A percentile compares a stretch with the other conserved stretches of the same genome.
Evolutionary conservation across 92 coral and sea anemone species (phyloP).

Genomic region (Palythoa grandis): DNA sequence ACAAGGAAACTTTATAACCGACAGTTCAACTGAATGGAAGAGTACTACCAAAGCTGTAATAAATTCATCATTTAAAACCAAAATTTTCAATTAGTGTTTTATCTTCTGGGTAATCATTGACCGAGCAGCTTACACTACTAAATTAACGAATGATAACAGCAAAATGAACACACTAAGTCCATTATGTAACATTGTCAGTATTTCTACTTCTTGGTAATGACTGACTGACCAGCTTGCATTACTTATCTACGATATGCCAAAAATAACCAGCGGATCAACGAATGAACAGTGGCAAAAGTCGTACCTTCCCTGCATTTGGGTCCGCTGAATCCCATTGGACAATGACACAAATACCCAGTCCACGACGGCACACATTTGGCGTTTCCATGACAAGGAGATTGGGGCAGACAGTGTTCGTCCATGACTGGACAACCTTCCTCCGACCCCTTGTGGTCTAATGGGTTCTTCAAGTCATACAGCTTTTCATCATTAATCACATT

Average conservation of each 20-base stretch:
- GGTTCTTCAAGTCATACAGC: constrained; percentile 77
- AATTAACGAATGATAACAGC: too few relatives aligned
- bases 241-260: not conserved
- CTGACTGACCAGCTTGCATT: too few relatives aligned
- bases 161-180: too few relatives aligned
- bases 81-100: too few relatives aligned
- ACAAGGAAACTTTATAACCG: too few relatives aligned
- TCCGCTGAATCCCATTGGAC: constrained; percentile 57
- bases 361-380: constrained; percentile 84
- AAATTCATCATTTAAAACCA: too few relatives aligned
- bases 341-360: constrained; percentile 76
- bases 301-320: constrained; percentile 3
- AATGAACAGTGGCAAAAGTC: not conserved
- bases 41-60: too few relatives aligned
- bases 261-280: not conserved
- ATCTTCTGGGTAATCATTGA: too few relatives aligned
- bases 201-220: too few relatives aligned
- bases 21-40: too few relatives aligned
- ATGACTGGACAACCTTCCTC: constrained; percentile 83
- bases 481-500: constrained; percentile 77
- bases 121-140: too few relatives aligned
- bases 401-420: constrained; percentile 78
- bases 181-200: too few relatives aligned
- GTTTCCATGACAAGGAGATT: constrained; percentile 67
- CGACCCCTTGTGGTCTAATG: constrained; percentile 67